Evolutionary conservation across 2,888 invertebrate genomes (phyloP).

Genomic region (Nemotelus nigrinus): DNA sequence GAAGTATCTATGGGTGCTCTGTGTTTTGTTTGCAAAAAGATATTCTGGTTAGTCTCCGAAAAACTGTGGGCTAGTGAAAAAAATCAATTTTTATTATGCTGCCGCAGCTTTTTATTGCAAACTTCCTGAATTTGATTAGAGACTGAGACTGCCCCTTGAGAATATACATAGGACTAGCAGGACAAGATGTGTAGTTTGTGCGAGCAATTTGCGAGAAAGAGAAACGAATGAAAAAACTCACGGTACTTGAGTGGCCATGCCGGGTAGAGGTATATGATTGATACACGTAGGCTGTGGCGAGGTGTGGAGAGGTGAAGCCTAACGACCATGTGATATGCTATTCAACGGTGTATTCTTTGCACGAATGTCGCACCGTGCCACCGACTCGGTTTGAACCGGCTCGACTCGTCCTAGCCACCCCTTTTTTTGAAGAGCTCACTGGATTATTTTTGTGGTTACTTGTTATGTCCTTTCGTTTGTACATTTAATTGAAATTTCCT

Average conservation of each 20-base stretch:
- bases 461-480: background rate
- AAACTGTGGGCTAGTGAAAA: background rate
- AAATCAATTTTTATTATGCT: conserved; percentile 42
- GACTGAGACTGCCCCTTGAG: conserved; percentile 8
- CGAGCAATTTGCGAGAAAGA: conserved; percentile 1
- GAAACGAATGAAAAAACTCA: background rate
- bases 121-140: conserved; percentile 41
- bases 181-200: conserved; percentile 7
- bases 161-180: conserved; percentile 8
- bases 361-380: background rate
- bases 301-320: conserved; percentile 2
- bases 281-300: background rate
- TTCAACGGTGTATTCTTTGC: background rate
- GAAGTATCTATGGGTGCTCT: background rate
- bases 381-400: background rate
- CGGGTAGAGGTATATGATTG: conserved; percentile 1
- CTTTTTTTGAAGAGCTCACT: background rate
- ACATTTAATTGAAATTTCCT: conserved; percentile 17
- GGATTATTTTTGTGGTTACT: background rate
- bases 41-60: background rate
- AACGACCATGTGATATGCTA: background rate
- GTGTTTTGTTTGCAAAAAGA: background rate
- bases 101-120: conserved; percentile 41
- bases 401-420: background rate
- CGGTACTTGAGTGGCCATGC: too few relatives aligned